Evolutionary conservation across 2,797 vertebrate species (phyloP).

Genomic region (Cuculus canorus): DNA sequence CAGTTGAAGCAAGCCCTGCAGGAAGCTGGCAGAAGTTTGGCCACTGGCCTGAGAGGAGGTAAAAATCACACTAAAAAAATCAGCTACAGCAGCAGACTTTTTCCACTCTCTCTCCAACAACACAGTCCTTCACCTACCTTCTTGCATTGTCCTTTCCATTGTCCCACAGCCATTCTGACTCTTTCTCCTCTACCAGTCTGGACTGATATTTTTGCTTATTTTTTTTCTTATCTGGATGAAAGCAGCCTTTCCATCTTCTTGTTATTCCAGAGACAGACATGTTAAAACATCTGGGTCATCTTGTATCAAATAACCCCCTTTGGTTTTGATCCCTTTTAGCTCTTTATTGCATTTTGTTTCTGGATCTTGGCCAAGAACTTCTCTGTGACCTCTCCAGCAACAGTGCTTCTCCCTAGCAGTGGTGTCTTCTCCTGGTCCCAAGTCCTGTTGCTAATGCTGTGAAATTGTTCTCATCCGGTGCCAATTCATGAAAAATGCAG

Average conservation of each 20-base stretch:
- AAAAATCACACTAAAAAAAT: not conserved
- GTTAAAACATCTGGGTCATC: not conserved
- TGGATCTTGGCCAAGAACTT: not conserved
- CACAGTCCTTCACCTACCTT: not conserved
- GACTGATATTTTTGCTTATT: not conserved
- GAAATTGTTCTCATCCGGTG: not conserved
- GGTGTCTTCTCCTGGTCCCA: not conserved
- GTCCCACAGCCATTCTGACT: fast-evolving
- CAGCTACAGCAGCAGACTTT: not conserved
- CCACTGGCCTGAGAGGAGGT: not conserved
- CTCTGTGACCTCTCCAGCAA: not conserved
- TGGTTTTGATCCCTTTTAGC: not conserved
- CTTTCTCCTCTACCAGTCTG: not conserved
- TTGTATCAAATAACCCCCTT: not conserved
- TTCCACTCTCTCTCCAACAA: not conserved
- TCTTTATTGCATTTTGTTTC: fast-evolving
- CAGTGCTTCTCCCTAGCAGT: not conserved
- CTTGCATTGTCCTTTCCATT: not conserved
- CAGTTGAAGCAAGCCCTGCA: not conserved
- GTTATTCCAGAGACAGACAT: not conserved
- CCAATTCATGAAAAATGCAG: not conserved
- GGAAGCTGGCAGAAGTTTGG: not conserved
- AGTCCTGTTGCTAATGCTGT: not conserved
- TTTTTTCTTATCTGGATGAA: not conserved
- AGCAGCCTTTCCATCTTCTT: not conserved